Conservation (phyloP, 2,888 invertebrate species). For the Eupsilia transversa region DNA sequence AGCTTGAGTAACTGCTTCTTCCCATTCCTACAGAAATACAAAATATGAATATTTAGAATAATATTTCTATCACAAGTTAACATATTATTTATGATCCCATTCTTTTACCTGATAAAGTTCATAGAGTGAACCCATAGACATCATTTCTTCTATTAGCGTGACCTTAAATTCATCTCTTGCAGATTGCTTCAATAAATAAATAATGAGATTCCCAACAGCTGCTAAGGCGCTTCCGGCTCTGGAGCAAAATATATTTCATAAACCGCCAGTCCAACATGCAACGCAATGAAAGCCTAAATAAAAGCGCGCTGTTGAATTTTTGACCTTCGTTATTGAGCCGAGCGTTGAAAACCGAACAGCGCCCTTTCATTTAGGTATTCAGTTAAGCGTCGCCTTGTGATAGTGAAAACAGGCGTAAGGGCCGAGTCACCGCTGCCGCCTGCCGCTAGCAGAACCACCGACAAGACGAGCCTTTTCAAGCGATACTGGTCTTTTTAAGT, state of each 20-base stretch:
- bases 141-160: constrained; percentile 84
- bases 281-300: background rate
- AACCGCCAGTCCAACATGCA: background rate
- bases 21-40: constrained; percentile 92
- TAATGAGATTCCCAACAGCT: constrained; percentile 79
- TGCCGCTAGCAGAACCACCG: no score
- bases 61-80: no score
- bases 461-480: no score
- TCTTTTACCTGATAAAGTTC: constrained; percentile 83
- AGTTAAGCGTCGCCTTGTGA: background rate
- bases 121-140: constrained; percentile 81
- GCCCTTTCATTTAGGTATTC: background rate
- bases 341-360: background rate
- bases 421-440: no score
- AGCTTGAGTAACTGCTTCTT: constrained; percentile 93
- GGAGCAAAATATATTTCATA: constrained; percentile 57
- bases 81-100: background rate
- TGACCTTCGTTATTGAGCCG: no score
- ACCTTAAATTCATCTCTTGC: constrained; percentile 79
- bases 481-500: no score
- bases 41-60: background rate
- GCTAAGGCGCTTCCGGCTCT: constrained; percentile 82
- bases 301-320: background rate
- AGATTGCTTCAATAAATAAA: constrained; percentile 77
- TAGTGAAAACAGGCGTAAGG: background rate